phyloP scores from a whole-genome alignment of 2,113 vertebrate species.

The Coracopsis vasa region DNA sequence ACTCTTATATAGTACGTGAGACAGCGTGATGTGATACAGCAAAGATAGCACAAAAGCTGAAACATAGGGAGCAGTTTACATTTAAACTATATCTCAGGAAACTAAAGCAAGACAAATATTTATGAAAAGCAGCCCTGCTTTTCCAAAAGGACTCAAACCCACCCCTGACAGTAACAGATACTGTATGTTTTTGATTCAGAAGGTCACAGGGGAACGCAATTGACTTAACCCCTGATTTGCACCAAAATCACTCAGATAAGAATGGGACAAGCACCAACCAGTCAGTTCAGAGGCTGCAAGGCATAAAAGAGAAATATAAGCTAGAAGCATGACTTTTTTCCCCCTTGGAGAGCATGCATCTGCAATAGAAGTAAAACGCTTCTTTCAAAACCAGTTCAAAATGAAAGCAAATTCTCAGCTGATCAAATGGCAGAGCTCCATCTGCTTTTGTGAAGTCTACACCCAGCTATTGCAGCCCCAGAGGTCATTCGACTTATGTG shows the following conservation, averaged over 20 bases:
- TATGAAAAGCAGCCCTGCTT: slow-evolving; percentile 18
- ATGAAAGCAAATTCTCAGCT: neutral
- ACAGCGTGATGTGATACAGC: slow-evolving; percentile 9
- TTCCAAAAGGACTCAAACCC: neutral
- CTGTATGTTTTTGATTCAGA: neutral
- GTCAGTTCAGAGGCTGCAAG: neutral
- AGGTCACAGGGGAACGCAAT: neutral
- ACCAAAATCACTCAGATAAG: neutral
- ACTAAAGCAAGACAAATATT: slow-evolving; percentile 44
- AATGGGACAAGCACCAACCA: neutral
- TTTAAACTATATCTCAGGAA: slow-evolving; percentile 44
- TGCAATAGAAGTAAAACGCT: neutral
- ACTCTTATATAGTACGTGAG: slow-evolving; percentile 7
- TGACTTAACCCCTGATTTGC: slow-evolving; percentile 38
- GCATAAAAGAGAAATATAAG: neutral
- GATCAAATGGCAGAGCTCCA: neutral
- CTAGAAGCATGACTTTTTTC: neutral
- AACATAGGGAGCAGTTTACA: neutral
- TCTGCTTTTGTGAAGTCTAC: neutral
- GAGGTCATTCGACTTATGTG: neutral
- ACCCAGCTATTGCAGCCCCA: neutral
- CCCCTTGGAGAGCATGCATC: neutral
- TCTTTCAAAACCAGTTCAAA: neutral
- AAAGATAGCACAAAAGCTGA: neutral
- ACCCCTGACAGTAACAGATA: neutral